phyloP scores from a whole-genome alignment of 2,888 invertebrate species.

The Prenolepis imparis region DNA sequence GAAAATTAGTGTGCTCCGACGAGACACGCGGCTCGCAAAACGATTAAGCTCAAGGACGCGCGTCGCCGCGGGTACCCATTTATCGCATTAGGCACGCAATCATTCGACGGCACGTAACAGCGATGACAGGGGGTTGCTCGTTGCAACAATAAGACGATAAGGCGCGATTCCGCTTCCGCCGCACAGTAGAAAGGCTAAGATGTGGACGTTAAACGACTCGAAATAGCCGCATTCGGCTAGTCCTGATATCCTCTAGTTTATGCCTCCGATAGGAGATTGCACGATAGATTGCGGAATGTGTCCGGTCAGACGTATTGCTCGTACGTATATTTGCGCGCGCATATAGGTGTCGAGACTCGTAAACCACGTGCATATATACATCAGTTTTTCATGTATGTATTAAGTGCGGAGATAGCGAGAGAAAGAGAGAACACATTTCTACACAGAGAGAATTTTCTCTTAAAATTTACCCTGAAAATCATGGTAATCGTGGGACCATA shows the following conservation, averaged over 20 bases:
- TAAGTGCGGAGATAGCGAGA: not conserved
- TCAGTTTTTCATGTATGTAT: not conserved
- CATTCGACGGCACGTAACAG: constrained; percentile 36
- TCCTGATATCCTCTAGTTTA: constrained; percentile 73
- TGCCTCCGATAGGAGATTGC: constrained; percentile 78
- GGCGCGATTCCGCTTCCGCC: not conserved
- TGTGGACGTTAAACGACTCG: constrained; percentile 39
- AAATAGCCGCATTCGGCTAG: constrained; percentile 45
- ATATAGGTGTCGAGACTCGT: constrained; percentile 17
- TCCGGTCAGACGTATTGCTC: constrained; percentile 71
- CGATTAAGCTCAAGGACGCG: constrained; percentile 51
- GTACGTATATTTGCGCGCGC: constrained; percentile 63
- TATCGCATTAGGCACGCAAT: constrained; percentile 44
- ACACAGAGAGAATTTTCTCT: too few species aligned
- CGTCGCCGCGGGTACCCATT: constrained; percentile 26
- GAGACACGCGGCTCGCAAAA: constrained; percentile 35
- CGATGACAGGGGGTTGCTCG: constrained; percentile 33
- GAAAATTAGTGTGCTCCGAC: constrained; percentile 40
- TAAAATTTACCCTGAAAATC: too few species aligned
- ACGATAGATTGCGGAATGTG: constrained; percentile 77
- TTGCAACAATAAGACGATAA: constrained; percentile 26
- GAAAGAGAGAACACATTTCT: not conserved
- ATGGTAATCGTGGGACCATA: too few species aligned
- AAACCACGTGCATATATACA: not conserved
- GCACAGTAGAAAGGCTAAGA: constrained; percentile 14